Percentiles rank a stretch among this genome's conserved stretches.
Conservation (phyloP, 2,888 invertebrate species). For the Cepaea hortensis region DNA sequence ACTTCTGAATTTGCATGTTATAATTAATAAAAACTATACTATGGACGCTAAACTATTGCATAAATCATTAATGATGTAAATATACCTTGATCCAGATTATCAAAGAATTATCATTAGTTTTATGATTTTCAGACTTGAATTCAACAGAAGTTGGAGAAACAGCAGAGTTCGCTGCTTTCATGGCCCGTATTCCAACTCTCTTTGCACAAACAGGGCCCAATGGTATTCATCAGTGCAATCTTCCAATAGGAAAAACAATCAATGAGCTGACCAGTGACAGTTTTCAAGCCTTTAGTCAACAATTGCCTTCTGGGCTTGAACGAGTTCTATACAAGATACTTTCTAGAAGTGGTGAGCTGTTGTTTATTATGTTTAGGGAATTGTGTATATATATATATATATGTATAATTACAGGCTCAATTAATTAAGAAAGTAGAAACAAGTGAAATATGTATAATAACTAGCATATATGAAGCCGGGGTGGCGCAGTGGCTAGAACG, state of each 20-base stretch:
- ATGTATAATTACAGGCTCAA: too few relatives aligned
- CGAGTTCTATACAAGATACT: neutral
- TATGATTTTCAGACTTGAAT: neutral
- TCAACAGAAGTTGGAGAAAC: constrained; percentile 2
- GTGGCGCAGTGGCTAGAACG: too few relatives aligned
- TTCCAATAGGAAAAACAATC: neutral
- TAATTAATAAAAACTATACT: neutral
- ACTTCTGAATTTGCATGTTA: too few relatives aligned
- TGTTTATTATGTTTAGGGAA: neutral
- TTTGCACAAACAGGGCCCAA: neutral
- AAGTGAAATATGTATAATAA: too few relatives aligned
- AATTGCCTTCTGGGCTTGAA: neutral
- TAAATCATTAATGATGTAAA: neutral
- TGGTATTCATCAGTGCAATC: neutral
- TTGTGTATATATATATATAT: too few relatives aligned
- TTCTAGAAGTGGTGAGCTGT: neutral
- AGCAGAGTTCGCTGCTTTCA: neutral
- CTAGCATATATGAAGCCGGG: too few relatives aligned
- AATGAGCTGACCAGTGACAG: neutral
- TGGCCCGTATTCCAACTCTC: neutral
- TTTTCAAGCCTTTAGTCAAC: neutral
- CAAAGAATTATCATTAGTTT: neutral
- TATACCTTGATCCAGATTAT: neutral
- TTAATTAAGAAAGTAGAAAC: too few relatives aligned
- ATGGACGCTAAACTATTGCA: neutral